Percentiles rank a stretch among this genome's conserved stretches.
These are phyloP conservation scores for Oscheius myriophilus DNA, from an alignment of 2,888 invertebrate genomes.

Conservation along the genomic window DNA sequence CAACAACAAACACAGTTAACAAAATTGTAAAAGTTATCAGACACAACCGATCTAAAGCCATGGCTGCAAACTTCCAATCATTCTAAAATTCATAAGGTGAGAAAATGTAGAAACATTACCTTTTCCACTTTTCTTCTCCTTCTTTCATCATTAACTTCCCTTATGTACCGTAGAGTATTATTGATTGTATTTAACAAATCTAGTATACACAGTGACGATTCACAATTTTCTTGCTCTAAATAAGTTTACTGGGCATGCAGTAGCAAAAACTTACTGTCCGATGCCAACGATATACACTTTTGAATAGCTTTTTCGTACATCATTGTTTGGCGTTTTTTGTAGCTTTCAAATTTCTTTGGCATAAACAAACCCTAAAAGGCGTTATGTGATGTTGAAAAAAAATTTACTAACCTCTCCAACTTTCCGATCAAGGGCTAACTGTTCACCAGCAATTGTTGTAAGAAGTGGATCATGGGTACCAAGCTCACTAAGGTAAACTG, in stretches of 20 bases:
- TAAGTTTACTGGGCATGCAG: neutral
- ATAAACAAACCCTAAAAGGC: conserved; percentile 18
- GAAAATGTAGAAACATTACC: neutral
- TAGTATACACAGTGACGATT: conserved; percentile 14
- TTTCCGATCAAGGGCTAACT: conserved; percentile 41
- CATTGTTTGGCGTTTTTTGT: conserved; percentile 14
- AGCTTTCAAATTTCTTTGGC: conserved; percentile 18
- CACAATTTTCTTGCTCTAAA: conserved; percentile 8
- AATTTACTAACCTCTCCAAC: conserved; percentile 54
- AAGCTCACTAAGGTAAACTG: conserved; percentile 16
- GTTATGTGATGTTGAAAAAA: no score
- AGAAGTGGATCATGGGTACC: conserved; percentile 26
- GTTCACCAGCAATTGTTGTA: conserved; percentile 31
- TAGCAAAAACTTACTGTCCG: conserved; percentile 2
- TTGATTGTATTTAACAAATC: conserved; percentile 20
- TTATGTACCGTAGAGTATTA: conserved; percentile 12
- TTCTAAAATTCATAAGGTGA: conserved; percentile 31
- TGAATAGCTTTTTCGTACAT: conserved; percentile 17
- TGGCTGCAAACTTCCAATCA: conserved; percentile 61
- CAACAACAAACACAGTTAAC: conserved; percentile 27
- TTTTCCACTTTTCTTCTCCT: conserved; percentile 2
- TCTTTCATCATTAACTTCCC: conserved; percentile 1
- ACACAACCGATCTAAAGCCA: conserved; percentile 57
- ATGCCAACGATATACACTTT: conserved; percentile 13
- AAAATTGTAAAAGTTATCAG: conserved; percentile 46